A percentile compares a stretch with the other conserved stretches of the same genome.
These are phyloP conservation scores for Iguana delicatissima DNA, from an alignment of 2,797 vertebrate species.

Conservation along the genomic window DNA sequence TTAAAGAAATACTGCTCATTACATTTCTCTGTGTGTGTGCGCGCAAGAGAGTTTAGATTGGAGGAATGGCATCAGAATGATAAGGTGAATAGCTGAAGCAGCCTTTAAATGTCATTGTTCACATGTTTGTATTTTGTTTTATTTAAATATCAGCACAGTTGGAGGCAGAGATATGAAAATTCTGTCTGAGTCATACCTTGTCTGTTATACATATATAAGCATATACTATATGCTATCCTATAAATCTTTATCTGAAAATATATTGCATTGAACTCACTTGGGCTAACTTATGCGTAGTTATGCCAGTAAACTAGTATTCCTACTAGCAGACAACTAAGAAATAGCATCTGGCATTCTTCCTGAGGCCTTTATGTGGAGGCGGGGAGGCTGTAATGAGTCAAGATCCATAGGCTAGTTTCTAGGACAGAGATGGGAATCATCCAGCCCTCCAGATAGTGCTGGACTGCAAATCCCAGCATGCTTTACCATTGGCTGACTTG, in stretches of 20 bases:
- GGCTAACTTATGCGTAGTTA: background rate
- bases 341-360: background rate
- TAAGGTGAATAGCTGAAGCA: slow-evolving; percentile 72
- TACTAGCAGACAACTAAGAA: background rate
- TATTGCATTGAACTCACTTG: background rate
- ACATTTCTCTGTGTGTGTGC: slow-evolving; percentile 71
- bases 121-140: slow-evolving; percentile 49
- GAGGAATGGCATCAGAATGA: slow-evolving; percentile 81
- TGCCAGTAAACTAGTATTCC: slow-evolving; percentile 3
- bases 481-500: no score
- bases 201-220: slow-evolving; percentile 46
- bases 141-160: slow-evolving; percentile 36
- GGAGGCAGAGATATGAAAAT: slow-evolving; percentile 26
- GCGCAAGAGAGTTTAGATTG: slow-evolving; percentile 77
- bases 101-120: slow-evolving; percentile 70
- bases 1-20: slow-evolving; percentile 86
- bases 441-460: no score
- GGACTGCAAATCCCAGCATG: no score
- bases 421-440: no score
- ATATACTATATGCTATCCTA: slow-evolving; percentile 49
- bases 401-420: background rate
- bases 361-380: background rate
- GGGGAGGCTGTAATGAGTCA: background rate
- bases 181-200: background rate
- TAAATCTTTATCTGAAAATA: background rate